Base-by-base conservation (phyloP, 92 coral and sea anemone species). In the Palythoa grandiflora region DNA sequence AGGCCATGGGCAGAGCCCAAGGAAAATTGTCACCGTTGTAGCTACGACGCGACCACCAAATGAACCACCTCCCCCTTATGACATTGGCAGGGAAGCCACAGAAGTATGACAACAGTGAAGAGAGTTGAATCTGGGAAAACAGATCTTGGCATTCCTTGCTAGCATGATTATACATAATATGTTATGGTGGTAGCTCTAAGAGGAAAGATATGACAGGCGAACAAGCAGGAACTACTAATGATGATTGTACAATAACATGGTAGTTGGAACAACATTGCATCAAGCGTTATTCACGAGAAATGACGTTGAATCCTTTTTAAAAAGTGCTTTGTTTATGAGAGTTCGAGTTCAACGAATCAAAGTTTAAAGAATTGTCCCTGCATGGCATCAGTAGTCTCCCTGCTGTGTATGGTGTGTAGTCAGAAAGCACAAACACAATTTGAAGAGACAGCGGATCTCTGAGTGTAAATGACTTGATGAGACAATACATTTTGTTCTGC, bases 11-110 rank as follows among this genome's bases (percentile, higher is more conserved):
- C 92, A 90, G 89, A 88, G 87, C 59, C 68, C 92, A 55, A 68
- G 88, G 7, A 94, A 94, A 75, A 84, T 85, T 9, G 87, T 89
- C 51, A 90, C 90, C 14, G 74, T 88, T 6, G 87, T 84, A 63
- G 68, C 50, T 3, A 44, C 93, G 71, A 84, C 91, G 21, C 87
- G 91, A 13, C 91, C 95, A 44, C 97, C 98, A 19, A 95, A 95
- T 84, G 98, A 95, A 71, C 98, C 98, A 28, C 99, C 99, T 5
- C 99, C 99, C 10, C 99, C 99, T 19, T 96, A 96, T 73, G 98
- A 96, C 72, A 93, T 90, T 38, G 92, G 94, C 2, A 88, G 92
- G 83, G 92, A 93, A 35, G 98, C 98, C 7, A 95, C 98, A 14
- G 91, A 95, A 51, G 98, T 95, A 88, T 95, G 89, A 89, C 92